phyloP scores from a whole-genome alignment of 1,140 invertebrate genomes.

The Papilio glaucus region DNA sequence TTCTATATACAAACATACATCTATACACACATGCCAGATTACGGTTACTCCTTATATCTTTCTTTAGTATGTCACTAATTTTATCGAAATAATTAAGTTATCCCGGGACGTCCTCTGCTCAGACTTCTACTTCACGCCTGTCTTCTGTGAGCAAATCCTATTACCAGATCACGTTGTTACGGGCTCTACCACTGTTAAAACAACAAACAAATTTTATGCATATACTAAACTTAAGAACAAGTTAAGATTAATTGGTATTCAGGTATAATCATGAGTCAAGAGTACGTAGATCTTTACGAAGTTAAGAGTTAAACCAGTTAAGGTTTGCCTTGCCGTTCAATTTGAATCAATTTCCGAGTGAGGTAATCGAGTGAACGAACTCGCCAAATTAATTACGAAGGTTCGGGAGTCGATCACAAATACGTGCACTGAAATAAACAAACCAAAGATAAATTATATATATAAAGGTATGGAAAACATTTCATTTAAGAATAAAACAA shows the following conservation, averaged over 20 bases:
- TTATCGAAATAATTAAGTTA: no score
- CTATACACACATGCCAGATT: no score
- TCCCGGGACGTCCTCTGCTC: no score
- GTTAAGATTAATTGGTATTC: constrained; percentile 12
- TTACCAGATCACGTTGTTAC: no score
- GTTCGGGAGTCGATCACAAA: constrained; percentile 9
- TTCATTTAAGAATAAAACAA: no score
- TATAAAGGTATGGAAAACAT: neutral
- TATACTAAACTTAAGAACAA: neutral
- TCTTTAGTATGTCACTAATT: no score
- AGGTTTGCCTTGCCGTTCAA: constrained; percentile 24
- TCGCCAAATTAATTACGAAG: constrained; percentile 30
- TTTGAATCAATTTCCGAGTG: constrained; percentile 34
- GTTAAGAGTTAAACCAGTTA: constrained; percentile 23
- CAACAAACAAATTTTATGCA: neutral
- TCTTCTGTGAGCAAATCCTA: no score
- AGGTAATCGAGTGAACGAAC: constrained; percentile 34
- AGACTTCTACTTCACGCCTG: no score
- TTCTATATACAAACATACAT: no score
- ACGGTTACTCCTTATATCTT: no score
- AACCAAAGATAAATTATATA: neutral
- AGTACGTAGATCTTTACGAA: constrained; percentile 11
- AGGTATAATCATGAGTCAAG: constrained; percentile 1
- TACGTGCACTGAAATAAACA: constrained; percentile 16
- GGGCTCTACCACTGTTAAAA: no score